These are phyloP conservation scores for Nematopogon swammerdamellus DNA, from an alignment of 2,888 invertebrate species.

Conservation along the genomic window DNA sequence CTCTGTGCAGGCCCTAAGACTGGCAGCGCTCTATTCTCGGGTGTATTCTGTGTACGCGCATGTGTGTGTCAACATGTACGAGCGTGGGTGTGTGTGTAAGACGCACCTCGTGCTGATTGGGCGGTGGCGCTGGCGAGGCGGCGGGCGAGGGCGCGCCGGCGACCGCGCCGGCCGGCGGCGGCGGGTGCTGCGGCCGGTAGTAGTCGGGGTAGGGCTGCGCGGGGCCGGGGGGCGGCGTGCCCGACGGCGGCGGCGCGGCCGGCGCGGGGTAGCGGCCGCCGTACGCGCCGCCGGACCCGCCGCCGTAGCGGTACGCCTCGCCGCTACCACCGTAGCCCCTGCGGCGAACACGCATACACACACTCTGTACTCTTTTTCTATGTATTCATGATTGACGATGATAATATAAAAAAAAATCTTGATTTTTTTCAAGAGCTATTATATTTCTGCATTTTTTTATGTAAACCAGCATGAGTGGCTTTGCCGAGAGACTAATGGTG, in stretches of 20 bases:
- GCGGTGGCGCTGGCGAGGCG: constrained; percentile 26
- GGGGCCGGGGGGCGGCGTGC: constrained; percentile 16
- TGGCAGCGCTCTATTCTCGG: too few species aligned
- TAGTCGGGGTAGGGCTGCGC: constrained; percentile 21
- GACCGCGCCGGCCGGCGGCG: constrained; percentile 20
- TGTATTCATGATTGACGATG: too few species aligned
- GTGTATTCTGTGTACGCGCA: too few species aligned
- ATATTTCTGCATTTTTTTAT: too few species aligned
- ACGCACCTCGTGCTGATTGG: constrained; percentile 11
- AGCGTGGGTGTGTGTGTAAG: not conserved
- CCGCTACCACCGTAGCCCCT: constrained; percentile 26
- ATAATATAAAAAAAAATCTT: too few species aligned
- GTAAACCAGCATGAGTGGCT: too few species aligned
- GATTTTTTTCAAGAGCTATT: too few species aligned
- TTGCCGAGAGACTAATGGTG: too few species aligned
- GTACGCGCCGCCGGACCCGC: constrained; percentile 34
- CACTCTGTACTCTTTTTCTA: too few species aligned
- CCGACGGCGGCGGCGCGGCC: constrained; percentile 20
- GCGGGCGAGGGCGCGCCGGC: constrained; percentile 21
- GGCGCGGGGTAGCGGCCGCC: constrained; percentile 26
- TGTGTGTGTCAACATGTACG: too few species aligned
- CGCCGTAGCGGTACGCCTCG: constrained; percentile 25
- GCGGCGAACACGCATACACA: too few species aligned
- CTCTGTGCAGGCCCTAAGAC: too few species aligned
- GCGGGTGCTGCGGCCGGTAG: constrained; percentile 19